Conservation (phyloP, 2,113 vertebrate species). For the Chloropsis cyanopogon region DNA sequence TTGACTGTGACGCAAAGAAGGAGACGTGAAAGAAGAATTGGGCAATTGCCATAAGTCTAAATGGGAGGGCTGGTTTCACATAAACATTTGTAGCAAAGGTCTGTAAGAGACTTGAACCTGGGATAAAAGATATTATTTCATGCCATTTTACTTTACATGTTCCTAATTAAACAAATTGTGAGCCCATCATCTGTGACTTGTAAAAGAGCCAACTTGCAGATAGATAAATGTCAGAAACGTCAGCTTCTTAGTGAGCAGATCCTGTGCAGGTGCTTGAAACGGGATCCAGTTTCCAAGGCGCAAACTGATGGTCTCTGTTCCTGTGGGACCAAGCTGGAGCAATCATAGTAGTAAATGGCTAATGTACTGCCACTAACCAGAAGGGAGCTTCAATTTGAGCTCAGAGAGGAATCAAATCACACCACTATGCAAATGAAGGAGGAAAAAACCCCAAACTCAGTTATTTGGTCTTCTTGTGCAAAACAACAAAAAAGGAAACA, state of each 20-base stretch:
- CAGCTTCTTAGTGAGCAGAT: background rate
- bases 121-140: background rate
- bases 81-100: background rate
- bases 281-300: background rate
- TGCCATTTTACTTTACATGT: background rate
- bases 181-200: background rate
- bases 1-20: background rate
- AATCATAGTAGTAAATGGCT: background rate
- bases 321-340: background rate
- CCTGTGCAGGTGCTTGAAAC: background rate
- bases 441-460: accelerated
- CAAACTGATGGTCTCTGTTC: background rate
- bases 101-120: background rate
- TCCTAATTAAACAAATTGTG: background rate
- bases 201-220: background rate
- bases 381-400: background rate
- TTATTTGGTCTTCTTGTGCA: background rate
- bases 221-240: background rate
- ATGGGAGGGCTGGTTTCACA: accelerated
- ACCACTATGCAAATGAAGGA: background rate
- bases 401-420: background rate
- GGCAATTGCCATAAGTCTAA: background rate
- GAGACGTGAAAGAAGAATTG: background rate
- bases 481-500: background rate
- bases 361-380: background rate